Evolutionary conservation across 1,140 invertebrate genomes (phyloP), one percentile per base, ranked within the genome.

Genomic region (Tetragnatha versicolor): DNA sequence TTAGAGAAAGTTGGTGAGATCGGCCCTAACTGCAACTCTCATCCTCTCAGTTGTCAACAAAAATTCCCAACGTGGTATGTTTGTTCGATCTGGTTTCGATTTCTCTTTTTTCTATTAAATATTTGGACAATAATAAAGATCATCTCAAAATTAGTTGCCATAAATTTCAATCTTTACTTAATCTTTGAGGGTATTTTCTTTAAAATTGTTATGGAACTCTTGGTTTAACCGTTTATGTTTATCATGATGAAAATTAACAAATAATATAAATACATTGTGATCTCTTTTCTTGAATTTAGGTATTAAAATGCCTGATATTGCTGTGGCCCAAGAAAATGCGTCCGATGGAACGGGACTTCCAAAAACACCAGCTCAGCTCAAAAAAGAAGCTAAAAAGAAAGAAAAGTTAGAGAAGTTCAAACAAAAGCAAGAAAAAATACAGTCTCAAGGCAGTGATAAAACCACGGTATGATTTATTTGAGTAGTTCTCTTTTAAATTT

Each of bases 381-480:
- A 78, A 33, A 83, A 83, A 79, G 82, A 83, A 61, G 82, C 82
- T 10, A 79, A 80, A 55, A 81, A 81, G 39, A 51, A 60, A 65
- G 82, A 79, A 42, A 83, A 83, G 63, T 42, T 83, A 25, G 82
- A 83, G 63, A 83, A 83, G 55, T 83, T 83, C 68, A 80, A 80
- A 35, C 55, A 78, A 60, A 83, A 83, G 33, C 82, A 83, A 77
- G 79, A 82, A 68, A 83, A 83, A 65, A 58, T 82, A 7, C 60
- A 80, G 39, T 10, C 70, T 6, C 45, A 77, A 55, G 35, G 45
- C 55, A 47, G 31, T 14, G 73, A 77, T 14, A 77, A 77, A 39
- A 10, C 60, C 1, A n/a, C 47, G 4, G 73, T 77, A 66, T 27
- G 37, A 51, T 51, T 14, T n/a, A n/a, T n/a, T n/a, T n/a, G n/a